Conservation (phyloP, 1,140 invertebrate genomes). For the Mylabris phalerata region DNA sequence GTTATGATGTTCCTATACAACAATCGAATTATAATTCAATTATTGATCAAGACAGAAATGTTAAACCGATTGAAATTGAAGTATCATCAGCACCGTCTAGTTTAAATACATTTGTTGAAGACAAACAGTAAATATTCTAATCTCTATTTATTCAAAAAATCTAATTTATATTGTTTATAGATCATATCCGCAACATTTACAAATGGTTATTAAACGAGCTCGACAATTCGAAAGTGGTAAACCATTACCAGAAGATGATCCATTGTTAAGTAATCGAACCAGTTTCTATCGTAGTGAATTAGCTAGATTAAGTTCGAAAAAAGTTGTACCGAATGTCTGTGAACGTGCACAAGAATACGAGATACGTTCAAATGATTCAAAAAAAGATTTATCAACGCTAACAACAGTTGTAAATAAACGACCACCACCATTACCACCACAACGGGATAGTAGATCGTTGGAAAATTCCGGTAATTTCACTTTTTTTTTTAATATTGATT, state of each 20-base stretch:
- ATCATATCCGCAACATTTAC: slow-evolving; percentile 47
- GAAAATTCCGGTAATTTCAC: slow-evolving; percentile 40
- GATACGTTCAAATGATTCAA: slow-evolving; percentile 43
- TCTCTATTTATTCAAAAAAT: neutral
- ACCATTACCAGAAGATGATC: slow-evolving; percentile 50
- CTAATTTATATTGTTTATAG: slow-evolving; percentile 39
- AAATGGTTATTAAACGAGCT: slow-evolving; percentile 63
- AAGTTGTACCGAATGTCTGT: slow-evolving; percentile 66
- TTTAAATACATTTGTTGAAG: neutral
- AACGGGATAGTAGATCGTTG: slow-evolving; percentile 43
- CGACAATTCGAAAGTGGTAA: slow-evolving; percentile 63
- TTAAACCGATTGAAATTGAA: neutral
- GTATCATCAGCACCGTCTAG: neutral
- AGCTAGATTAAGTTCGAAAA: slow-evolving; percentile 59
- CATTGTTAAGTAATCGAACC: slow-evolving; percentile 52
- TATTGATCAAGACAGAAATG: neutral
- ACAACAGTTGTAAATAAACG: neutral
- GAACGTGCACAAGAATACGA: slow-evolving; percentile 69
- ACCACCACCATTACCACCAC: slow-evolving; percentile 15
- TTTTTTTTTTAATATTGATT: neutral
- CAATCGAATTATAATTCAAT: neutral
- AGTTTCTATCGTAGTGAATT: slow-evolving; percentile 66
- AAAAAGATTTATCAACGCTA: slow-evolving; percentile 3
- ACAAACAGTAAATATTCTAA: neutral
- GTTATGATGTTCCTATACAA: slow-evolving; percentile 13